A percentile compares a stretch with the other conserved stretches of the same genome.
These are phyloP conservation scores for Mesoclemmys tuberculata DNA, from an alignment of 2,113 vertebrate genomes.

Conservation along the genomic window DNA sequence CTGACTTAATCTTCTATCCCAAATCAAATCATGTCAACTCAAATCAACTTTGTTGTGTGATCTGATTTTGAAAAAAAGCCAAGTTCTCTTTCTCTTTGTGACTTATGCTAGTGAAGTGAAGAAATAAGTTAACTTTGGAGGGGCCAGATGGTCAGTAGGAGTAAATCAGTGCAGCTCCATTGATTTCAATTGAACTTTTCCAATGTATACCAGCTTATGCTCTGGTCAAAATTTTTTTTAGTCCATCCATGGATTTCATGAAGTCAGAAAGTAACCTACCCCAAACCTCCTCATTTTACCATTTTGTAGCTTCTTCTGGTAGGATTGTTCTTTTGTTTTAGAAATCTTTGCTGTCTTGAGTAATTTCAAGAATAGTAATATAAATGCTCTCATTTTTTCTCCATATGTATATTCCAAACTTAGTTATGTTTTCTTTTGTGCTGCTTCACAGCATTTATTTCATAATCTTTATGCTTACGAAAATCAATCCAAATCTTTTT, in stretches of 20 bases:
- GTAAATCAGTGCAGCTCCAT: not conserved
- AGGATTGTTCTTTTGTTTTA: not conserved
- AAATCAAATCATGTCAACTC: constrained; percentile 76
- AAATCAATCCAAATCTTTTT: constrained; percentile 29
- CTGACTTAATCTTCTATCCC: constrained; percentile 66
- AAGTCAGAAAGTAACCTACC: not conserved
- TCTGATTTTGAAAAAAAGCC: constrained; percentile 67
- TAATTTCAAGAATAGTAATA: constrained; percentile 14
- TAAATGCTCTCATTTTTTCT: not conserved
- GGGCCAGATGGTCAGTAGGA: not conserved
- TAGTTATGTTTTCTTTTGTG: not conserved
- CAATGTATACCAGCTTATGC: not conserved
- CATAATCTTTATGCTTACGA: not conserved
- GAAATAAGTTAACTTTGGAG: constrained; percentile 37
- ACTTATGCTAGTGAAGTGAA: constrained; percentile 40
- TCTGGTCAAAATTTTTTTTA: not conserved
- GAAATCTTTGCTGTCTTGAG: not conserved
- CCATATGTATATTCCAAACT: not conserved
- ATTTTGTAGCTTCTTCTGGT: constrained; percentile 12
- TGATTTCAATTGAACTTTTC: not conserved
- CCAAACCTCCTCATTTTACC: not conserved
- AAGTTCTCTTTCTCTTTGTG: constrained; percentile 49
- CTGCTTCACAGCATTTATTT: not conserved
- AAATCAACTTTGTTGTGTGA: constrained; percentile 64
- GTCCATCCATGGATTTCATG: not conserved